phyloP scores from a whole-genome alignment of 2,888 invertebrate genomes.

The Cryptus armator region DNA sequence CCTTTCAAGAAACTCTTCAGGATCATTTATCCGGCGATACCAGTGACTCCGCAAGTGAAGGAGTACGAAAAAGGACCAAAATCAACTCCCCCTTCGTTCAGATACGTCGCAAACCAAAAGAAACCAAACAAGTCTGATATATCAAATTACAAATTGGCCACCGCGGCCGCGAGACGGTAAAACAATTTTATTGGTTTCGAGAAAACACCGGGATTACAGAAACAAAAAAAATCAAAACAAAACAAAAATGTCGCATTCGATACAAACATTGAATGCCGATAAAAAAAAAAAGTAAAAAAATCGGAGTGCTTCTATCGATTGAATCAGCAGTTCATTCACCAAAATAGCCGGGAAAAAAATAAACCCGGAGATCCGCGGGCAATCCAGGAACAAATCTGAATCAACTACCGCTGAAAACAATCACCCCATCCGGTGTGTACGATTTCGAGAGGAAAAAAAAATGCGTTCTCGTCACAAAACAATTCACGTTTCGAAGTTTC shows the following conservation, averaged over 20 bases:
- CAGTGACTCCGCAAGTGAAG: constrained; percentile 2
- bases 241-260: constrained; percentile 17
- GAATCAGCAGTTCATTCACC: constrained; percentile 44
- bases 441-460: constrained; percentile 38
- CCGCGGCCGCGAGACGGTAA: background rate
- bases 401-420: constrained; percentile 21
- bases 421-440: constrained; percentile 3
- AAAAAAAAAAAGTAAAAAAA: constrained; percentile 6
- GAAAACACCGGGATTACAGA: constrained; percentile 2
- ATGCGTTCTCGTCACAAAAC: constrained; percentile 27
- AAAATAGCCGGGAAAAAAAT: constrained; percentile 17
- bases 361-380: constrained; percentile 1
- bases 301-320: constrained; percentile 20
- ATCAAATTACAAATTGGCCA: constrained; percentile 23
- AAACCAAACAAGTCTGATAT: background rate
- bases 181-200: constrained; percentile 19
- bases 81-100: constrained; percentile 34
- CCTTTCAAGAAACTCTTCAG: constrained; percentile 40
- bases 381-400: constrained; percentile 25
- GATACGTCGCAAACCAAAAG: constrained; percentile 23
- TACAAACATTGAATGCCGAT: background rate
- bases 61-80: constrained; percentile 13
- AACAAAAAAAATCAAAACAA: background rate
- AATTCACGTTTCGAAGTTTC: constrained; percentile 11
- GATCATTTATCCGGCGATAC: constrained; percentile 43